A percentile compares a stretch with the other conserved stretches of the same genome.
Evolutionary conservation across 1,140 invertebrate genomes (phyloP).

Genomic region (Phymastichus coffea): DNA sequence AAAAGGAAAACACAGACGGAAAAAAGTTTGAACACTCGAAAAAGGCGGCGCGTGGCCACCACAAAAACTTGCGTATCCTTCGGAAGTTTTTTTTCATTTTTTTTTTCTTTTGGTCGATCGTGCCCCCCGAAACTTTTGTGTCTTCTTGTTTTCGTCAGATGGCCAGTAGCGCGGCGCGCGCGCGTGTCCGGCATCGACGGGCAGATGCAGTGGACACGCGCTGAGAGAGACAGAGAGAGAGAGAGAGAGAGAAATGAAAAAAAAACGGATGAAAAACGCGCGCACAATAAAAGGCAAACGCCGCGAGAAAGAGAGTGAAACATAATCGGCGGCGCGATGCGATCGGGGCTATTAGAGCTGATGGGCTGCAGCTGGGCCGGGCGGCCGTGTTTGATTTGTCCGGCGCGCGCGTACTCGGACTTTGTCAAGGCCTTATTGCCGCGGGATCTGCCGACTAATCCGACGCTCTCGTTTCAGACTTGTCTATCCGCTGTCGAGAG

Average conservation of each 20-base stretch:
- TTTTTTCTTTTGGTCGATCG: no score
- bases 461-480: background rate
- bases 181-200: background rate
- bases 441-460: conserved; percentile 15
- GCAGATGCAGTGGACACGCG: conserved; percentile 7
- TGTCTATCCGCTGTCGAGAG: background rate
- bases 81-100: conserved; percentile 2
- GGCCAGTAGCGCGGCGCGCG: no score
- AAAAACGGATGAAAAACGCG: conserved; percentile 1
- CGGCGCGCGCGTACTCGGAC: background rate
- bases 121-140: background rate
- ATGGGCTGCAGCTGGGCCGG: background rate
- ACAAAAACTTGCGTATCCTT: conserved; percentile 10
- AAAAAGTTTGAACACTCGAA: background rate
- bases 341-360: background rate
- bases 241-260: background rate
- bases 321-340: conserved; percentile 21
- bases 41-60: background rate
- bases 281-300: conserved; percentile 10
- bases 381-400: conserved; percentile 17
- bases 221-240: no score
- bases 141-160: background rate
- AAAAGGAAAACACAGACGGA: background rate
- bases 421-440: no score
- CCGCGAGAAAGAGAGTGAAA: conserved; percentile 4